Evolutionary conservation across 2,113 vertebrate genomes (phyloP), one percentile per base, ranked within the genome.

Genomic region (Alouatta palliata): DNA sequence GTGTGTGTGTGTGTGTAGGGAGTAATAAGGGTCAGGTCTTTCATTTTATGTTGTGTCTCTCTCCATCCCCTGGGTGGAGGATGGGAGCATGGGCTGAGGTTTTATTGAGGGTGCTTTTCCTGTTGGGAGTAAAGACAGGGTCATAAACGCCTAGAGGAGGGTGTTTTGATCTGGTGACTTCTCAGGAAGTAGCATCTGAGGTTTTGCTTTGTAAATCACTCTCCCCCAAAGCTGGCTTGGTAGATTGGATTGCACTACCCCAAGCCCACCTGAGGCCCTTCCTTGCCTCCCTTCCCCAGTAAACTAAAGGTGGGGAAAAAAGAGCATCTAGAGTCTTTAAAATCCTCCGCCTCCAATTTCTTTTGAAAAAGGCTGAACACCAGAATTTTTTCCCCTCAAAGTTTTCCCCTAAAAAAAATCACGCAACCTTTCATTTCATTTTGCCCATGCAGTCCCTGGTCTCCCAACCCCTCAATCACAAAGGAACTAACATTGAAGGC

Each of bases 71-170:
- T 76, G 49, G 58, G 77, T 89, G 61, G 92, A 96, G 90, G 92
- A 80, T 93, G 68, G 87, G 81, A 95, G 90, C 5, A 5, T 87
- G 88, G 76, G 92, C 95, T 61, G 40, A 93, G 79, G 68, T 98
- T 98, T 98, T 98, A 98, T 98, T 97, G 97, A 97, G 96, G 94
- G 91, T 95, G 61, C 90, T 93, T 96, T 98, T 96, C 98, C 97
- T 97, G 97, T 97, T 87, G 66, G 75, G 96, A 97, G 92, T 94
- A 96, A 95, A 96, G 87, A 89, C 35, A 4, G 95, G 79, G 98
- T 96, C 97, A 96, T 98, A 98, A 98, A 98, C 95, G 85, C 98
- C 91, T 90, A 92, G 91, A 98, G 98, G 98, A 97, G 98, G 93
- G 95, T 97, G 97, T 97, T 98, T 98, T 98, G 98, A 98, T 98